Base-by-base conservation (phyloP, 2,113 vertebrate genomes). In the Oryzias celebensis region DNA sequence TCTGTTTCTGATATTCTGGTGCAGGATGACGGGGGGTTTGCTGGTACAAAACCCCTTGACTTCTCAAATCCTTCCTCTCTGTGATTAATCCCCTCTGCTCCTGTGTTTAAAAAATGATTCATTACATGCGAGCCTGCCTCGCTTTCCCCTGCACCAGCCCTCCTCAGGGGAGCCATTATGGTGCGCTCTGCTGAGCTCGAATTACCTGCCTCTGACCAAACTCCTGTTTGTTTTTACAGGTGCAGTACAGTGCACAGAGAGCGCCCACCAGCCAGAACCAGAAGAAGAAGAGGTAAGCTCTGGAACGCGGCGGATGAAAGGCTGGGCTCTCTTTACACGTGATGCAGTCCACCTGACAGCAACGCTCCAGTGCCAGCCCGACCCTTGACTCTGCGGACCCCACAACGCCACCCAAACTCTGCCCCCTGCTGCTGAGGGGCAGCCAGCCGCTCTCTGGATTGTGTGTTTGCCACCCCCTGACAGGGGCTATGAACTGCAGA, bases 81-180 rank as follows among this genome's bases (percentile, higher is more conserved):
- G 93, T 95, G 95, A 97, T 98, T 96, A 97, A 98, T 98, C 93
- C 94, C 93, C 94, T 94, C 73, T 93, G 94, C 94, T 94, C 91
- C 94, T 93, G 92, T 95, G 94, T 96, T 97, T 95, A 93, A 93
- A 95, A 94, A 96, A 94, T 96, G 96, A 98, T 97, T 98, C 95
- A 98, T 98, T 96, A 94, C 94, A 93, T 93, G 92, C 93, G 90
- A 93, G 94, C 91, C 93, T 90, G 92, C 91, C 90, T 92, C 87
- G 75, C 93, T 92, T 91, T 91, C 90, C 91, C 87, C 92, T 24
- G 79, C 83, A 78, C 68, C 81, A 87, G 82, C 87, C 93, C 94
- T 94, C 87, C 91, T 91, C 91, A 81, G 48, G 96, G 96, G 97
- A 97, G 93, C 93, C 94, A 95, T 98, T 96, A 97, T 77, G 84